Evolutionary conservation across 2,113 vertebrate species (phyloP), one percentile per base, ranked within the genome.

Genomic region (Entomyzon cyanotis): DNA sequence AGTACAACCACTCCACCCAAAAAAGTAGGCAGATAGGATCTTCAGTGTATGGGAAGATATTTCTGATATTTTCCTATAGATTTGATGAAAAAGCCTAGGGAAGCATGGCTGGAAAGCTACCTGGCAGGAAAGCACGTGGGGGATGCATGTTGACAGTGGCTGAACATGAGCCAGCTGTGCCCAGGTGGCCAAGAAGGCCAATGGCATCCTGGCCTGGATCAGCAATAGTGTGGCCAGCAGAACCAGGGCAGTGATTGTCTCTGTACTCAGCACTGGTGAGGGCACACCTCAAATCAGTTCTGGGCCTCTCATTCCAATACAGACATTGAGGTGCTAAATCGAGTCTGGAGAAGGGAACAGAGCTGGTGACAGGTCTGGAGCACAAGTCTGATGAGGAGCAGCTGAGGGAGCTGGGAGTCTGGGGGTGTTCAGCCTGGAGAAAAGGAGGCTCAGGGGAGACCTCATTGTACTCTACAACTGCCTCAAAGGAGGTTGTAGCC

Each of bases 311-410:
- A 33, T 7, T 20, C 3, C 15, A 59, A 28, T 18, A 74, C 37
- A 12, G 12, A 37, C 11, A 33, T 2, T 27, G 41, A 62, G 21
- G 8, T 10, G 30, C 28, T 60, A 53, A n/a, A 75, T 33, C 0
- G 0, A 0, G 25, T 55, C 10, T 55, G 27, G 47, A 42, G 31
- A 37, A 49, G 12, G 19, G 5, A 76, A 0, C 4, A 18, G 9
- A 69, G 9, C 9, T 49, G 41, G 30, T 3, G 41, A 69, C 49
- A 35, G 2, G 11, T 47, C n/a, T 62, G 47, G 25, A 49, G 30
- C 35, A 4, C 21, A 42, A 27, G 5, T 33, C 17, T 35, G 7
- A 6, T 47, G n/a, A 47, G n/a, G 11, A 55, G 62, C 5, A 8
- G 11, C 11, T 25, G 24, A 15, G 21, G 17, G 24, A 83, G 25